These are phyloP conservation scores for Silurus lanzhouensis DNA, from an alignment of 2,797 vertebrate species.

Conservation along the genomic window DNA sequence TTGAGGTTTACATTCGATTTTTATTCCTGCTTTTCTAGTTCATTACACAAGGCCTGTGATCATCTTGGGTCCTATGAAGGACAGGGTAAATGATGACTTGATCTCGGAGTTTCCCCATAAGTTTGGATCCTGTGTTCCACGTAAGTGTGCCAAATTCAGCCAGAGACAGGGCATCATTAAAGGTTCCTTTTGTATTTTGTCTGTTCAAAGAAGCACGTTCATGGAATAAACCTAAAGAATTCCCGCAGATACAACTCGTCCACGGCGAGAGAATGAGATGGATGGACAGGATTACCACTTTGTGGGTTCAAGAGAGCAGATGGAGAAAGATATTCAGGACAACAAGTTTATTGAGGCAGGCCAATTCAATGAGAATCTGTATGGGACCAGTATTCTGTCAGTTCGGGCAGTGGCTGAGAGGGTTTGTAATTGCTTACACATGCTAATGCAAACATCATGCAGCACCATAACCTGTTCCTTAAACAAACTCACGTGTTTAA, in stretches of 20 bases:
- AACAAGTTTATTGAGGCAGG: constrained; percentile 99
- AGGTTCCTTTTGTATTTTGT: neutral
- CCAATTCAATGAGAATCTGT: constrained; percentile 98
- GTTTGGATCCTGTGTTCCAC: constrained; percentile 98
- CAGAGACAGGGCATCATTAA: neutral
- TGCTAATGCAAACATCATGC: constrained; percentile 26
- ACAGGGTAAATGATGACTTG: constrained; percentile 95
- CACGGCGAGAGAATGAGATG: constrained; percentile 91
- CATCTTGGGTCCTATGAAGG: constrained; percentile 96
- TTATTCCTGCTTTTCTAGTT: constrained; percentile 72
- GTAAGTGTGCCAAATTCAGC: constrained; percentile 76
- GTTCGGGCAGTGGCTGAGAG: constrained; percentile 95
- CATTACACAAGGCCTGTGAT: constrained; percentile 98
- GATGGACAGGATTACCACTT: constrained; percentile 99
- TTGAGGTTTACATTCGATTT: neutral
- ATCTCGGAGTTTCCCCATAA: constrained; percentile 99
- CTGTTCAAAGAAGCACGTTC: neutral
- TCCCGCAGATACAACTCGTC: constrained; percentile 89
- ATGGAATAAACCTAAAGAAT: neutral
- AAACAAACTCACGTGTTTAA: constrained; percentile 6
- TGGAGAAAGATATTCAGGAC: constrained; percentile 99
- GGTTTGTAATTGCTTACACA: constrained; percentile 67
- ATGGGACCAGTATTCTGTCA: constrained; percentile 96
- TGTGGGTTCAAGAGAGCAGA: constrained; percentile 91
- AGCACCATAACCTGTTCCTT: constrained; percentile 3